Conservation (phyloP, 2,113 vertebrate species). For the Mobula birostris region DNA sequence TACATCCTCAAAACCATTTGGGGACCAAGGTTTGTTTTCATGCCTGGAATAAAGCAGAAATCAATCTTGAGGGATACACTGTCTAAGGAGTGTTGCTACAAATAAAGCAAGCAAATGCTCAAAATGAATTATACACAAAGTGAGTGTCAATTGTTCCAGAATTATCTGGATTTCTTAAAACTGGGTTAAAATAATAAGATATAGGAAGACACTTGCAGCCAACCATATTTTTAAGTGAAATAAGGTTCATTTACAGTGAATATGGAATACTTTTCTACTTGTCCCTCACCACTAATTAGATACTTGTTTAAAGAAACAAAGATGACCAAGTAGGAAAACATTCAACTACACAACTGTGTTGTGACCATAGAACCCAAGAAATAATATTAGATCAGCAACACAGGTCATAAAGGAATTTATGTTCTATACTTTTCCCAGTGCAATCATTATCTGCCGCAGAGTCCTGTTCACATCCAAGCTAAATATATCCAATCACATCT, state of each 20-base stretch:
- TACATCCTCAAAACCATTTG: slow-evolving; percentile 67
- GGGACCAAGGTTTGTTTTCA: slow-evolving; percentile 70
- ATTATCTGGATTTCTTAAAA: neutral
- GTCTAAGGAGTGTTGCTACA: too few relatives aligned
- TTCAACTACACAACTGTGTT: neutral
- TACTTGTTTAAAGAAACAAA: neutral
- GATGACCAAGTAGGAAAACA: neutral
- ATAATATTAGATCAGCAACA: neutral
- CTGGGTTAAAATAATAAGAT: neutral
- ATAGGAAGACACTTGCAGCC: neutral
- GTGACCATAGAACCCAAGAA: neutral
- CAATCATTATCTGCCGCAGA: neutral
- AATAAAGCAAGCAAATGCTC: neutral
- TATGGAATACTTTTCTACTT: neutral
- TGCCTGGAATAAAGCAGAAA: slow-evolving; percentile 57
- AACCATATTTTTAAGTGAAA: neutral
- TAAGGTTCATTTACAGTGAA: neutral
- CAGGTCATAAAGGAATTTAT: too few relatives aligned
- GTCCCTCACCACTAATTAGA: neutral
- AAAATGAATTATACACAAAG: neutral
- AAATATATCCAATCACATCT: neutral
- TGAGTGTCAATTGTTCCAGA: neutral
- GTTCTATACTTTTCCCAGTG: neutral
- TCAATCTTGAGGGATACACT: neutral
- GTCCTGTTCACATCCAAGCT: neutral